These are phyloP conservation scores for Brachyopa scutellaris DNA, from an alignment of 2,888 invertebrate species.

Conservation along the genomic window DNA sequence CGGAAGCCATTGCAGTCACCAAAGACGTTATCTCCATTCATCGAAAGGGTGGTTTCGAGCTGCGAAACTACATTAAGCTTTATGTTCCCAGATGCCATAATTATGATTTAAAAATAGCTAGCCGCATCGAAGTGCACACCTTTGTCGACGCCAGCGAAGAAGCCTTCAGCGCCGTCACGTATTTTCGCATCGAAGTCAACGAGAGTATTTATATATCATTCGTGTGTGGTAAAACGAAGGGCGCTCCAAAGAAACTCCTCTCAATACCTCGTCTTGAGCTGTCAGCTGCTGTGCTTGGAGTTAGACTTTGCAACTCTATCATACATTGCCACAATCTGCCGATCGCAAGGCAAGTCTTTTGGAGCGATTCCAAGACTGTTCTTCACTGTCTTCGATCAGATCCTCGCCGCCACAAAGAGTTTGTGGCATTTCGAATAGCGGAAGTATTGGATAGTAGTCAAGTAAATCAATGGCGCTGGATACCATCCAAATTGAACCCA, in stretches of 20 bases:
- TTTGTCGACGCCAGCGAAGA: slow-evolving; percentile 30
- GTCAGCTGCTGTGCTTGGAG: slow-evolving; percentile 6
- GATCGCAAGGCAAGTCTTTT: background rate
- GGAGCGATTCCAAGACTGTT: slow-evolving; percentile 21
- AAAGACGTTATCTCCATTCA: no score
- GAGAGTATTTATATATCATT: background rate
- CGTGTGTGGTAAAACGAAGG: background rate
- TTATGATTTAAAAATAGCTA: background rate
- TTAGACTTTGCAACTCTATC: slow-evolving; percentile 1
- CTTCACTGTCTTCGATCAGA: no score
- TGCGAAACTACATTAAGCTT: background rate
- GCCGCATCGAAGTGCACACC: background rate
- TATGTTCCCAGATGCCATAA: slow-evolving; percentile 7
- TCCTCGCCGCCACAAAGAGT: no score
- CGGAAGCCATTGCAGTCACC: no score
- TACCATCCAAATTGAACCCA: slow-evolving; percentile 25
- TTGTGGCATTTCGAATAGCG: background rate
- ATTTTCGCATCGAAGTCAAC: slow-evolving; percentile 1
- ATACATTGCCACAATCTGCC: background rate
- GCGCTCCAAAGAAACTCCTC: slow-evolving; percentile 7
- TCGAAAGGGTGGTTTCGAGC: no score
- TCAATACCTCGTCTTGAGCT: slow-evolving; percentile 16
- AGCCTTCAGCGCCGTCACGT: slow-evolving; percentile 29
- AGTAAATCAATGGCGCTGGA: no score
- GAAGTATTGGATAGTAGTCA: background rate